Evolutionary conservation across 2,888 invertebrate genomes (phyloP).

Genomic region (Scaptodrosophila latifasciaeformis): DNA sequence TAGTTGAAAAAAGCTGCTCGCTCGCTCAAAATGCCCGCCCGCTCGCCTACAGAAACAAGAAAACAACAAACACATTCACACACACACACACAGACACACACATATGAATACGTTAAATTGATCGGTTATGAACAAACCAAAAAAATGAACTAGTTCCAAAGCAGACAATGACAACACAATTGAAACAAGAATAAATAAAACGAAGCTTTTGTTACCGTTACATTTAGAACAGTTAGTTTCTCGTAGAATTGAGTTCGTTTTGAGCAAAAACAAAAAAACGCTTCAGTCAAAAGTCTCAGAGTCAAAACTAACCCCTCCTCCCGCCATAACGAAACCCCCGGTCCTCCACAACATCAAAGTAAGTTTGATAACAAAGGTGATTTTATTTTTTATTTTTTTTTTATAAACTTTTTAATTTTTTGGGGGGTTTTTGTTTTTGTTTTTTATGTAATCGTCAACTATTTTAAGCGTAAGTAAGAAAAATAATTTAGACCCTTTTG

Average conservation of each 20-base stretch:
- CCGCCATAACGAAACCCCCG: background rate
- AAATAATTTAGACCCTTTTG: slow-evolving; percentile 18
- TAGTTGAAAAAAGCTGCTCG: background rate
- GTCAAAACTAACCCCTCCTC: background rate
- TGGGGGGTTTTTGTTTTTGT: too few relatives aligned
- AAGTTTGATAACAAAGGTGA: background rate
- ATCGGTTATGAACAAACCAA: slow-evolving; percentile 9
- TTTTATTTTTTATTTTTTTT: slow-evolving; percentile 8
- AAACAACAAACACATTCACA: slow-evolving; percentile 4
- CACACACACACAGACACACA: slow-evolving; percentile 12
- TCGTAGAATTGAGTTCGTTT: slow-evolving; percentile 61
- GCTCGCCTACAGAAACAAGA: background rate
- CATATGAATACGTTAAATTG: background rate
- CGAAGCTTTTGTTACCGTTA: slow-evolving; percentile 54
- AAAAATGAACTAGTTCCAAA: slow-evolving; percentile 2
- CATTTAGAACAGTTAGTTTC: slow-evolving; percentile 55
- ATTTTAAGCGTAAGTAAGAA: slow-evolving; percentile 56
- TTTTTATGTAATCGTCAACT: slow-evolving; percentile 11
- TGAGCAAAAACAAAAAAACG: slow-evolving; percentile 30
- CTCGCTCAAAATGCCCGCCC: background rate
- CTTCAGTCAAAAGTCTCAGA: background rate
- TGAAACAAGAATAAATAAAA: slow-evolving; percentile 14
- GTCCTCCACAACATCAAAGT: background rate
- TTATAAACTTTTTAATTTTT: slow-evolving; percentile 2
- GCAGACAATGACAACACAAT: slow-evolving; percentile 12